Evolutionary conservation across 2,888 invertebrate species (phyloP).

Genomic region (Cheilosia vulpina): DNA sequence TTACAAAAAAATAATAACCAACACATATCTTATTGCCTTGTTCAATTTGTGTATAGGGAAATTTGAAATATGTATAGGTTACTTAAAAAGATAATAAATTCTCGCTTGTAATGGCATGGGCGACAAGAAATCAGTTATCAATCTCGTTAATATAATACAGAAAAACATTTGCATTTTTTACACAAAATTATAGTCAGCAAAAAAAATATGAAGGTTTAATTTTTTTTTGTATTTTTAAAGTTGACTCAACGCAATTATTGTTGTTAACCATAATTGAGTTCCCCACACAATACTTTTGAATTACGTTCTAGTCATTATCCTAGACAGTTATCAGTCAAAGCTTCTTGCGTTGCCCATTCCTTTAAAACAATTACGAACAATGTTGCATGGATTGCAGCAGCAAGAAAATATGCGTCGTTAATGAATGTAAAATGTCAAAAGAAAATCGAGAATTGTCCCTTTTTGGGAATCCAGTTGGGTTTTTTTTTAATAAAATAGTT

Average conservation of each 20-base stretch:
- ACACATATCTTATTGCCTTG: constrained; percentile 17
- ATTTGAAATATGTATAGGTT: constrained; percentile 6
- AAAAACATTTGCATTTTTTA: constrained; percentile 19
- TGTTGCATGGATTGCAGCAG: constrained; percentile 17
- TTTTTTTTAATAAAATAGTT: constrained; percentile 10
- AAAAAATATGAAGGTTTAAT: background rate
- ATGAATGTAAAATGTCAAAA: constrained; percentile 19
- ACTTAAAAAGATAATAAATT: constrained; percentile 53
- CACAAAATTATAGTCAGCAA: constrained; percentile 19
- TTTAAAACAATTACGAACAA: constrained; percentile 15
- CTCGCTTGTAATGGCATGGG: constrained; percentile 61
- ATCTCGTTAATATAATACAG: constrained; percentile 44
- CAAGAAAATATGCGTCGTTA: constrained; percentile 39
- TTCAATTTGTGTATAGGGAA: constrained; percentile 17
- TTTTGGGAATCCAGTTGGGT: constrained; percentile 20
- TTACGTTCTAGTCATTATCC: constrained; percentile 45
- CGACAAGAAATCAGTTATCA: constrained; percentile 42
- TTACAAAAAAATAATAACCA: constrained; percentile 34
- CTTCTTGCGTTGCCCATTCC: constrained; percentile 41
- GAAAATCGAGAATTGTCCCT: constrained; percentile 29
- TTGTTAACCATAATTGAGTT: constrained; percentile 20
- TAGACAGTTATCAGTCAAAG: constrained; percentile 71
- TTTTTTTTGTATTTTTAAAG: background rate
- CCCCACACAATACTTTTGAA: constrained; percentile 41
- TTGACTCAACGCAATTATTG: constrained; percentile 22